Evolutionary conservation across 2,797 vertebrate genomes (phyloP).

Genomic region (Gorsachius magnificus): DNA sequence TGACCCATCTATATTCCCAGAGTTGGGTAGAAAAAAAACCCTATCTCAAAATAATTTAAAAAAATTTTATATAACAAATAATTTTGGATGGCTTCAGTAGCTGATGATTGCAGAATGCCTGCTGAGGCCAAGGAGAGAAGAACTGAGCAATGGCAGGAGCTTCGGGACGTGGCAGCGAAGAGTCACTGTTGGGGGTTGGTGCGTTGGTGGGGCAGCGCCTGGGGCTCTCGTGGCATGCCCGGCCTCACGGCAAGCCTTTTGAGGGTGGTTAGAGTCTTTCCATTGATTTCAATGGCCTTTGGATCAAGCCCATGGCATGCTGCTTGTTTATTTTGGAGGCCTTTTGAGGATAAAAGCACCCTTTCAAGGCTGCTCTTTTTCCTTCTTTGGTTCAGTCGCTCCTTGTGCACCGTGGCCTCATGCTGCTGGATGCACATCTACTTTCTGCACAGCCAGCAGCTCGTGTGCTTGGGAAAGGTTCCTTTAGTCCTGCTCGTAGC

Average conservation of each 20-base stretch:
- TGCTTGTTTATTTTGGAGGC: slow-evolving; percentile 51
- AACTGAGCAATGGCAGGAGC: neutral
- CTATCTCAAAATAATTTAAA: neutral
- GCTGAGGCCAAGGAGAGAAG: neutral
- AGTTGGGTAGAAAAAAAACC: neutral
- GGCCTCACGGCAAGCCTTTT: neutral
- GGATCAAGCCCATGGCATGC: neutral
- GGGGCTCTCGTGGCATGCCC: neutral
- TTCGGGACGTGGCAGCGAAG: neutral
- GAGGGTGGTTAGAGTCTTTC: slow-evolving; percentile 18
- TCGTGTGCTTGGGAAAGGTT: neutral
- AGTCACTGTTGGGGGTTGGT: accelerated
- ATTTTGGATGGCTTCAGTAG: neutral
- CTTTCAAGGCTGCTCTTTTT: slow-evolving; percentile 32
- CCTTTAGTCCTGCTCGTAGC: neutral
- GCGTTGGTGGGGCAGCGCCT: neutral
- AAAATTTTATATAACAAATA: neutral
- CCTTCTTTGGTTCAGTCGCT: neutral
- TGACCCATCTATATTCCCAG: accelerated
- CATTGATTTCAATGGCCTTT: neutral
- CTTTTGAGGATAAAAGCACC: neutral
- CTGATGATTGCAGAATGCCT: neutral
- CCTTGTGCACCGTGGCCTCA: neutral
- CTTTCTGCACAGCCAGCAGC: neutral
- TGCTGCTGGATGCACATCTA: neutral